These are phyloP conservation scores for Lithosia quadra DNA, from an alignment of 2,888 invertebrate species.

Conservation along the genomic window DNA sequence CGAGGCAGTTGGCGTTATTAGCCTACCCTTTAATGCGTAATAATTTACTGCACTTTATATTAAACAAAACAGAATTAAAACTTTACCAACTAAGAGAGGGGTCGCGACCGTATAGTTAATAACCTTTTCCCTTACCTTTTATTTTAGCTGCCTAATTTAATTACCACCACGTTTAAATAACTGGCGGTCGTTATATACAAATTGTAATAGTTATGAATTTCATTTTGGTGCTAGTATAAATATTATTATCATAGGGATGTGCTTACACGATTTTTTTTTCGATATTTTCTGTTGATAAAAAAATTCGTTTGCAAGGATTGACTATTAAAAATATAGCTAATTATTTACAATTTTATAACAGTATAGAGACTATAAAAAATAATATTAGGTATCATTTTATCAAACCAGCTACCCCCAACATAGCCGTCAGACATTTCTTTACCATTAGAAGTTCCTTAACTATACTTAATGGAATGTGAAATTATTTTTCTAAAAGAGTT, in stretches of 20 bases:
- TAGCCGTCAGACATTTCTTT: background rate
- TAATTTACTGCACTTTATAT: conserved; percentile 85
- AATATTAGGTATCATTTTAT: too few species aligned
- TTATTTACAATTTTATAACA: too few species aligned
- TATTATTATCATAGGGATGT: background rate
- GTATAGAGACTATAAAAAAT: too few species aligned
- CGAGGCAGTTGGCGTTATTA: conserved; percentile 83
- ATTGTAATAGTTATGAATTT: conserved; percentile 19
- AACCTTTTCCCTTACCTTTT: conserved; percentile 38
- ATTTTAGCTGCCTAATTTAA: conserved; percentile 46
- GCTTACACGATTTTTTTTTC: background rate
- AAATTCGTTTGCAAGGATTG: background rate
- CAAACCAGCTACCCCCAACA: background rate
- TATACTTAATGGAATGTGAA: conserved; percentile 48
- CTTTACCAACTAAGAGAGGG: conserved; percentile 72
- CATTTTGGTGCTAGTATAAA: conserved; percentile 1
- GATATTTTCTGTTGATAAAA: background rate
- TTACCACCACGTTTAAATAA: conserved; percentile 38
- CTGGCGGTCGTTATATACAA: conserved; percentile 20
- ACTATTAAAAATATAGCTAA: too few species aligned
- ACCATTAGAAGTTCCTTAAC: background rate
- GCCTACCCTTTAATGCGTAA: conserved; percentile 84
- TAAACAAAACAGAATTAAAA: conserved; percentile 84
- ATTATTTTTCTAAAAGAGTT: conserved; percentile 66
- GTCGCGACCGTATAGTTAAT: conserved; percentile 51